Conservation (phyloP, 2,888 invertebrate genomes). For the Cerastoderma edule region DNA sequence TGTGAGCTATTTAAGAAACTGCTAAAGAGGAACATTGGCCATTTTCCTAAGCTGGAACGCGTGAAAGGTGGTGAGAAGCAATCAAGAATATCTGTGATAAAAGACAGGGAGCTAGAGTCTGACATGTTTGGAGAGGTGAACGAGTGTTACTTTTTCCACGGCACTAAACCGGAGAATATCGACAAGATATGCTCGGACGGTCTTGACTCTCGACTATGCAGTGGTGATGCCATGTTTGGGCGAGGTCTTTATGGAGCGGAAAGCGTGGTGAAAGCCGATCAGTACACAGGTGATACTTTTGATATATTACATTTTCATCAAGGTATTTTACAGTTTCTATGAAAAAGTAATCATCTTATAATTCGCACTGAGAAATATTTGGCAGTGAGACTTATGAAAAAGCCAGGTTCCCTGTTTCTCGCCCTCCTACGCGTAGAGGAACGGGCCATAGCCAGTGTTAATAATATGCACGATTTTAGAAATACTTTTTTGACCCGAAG, state of each 20-base stretch:
- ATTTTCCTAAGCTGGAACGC: slow-evolving; percentile 20
- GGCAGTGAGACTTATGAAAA: too few species aligned
- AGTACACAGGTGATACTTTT: slow-evolving; percentile 56
- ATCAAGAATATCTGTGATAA: not conserved
- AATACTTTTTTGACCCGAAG: too few species aligned
- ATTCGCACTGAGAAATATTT: too few species aligned
- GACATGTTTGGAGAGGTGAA: slow-evolving; percentile 43
- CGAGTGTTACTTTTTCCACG: slow-evolving; percentile 73
- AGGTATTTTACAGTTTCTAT: too few species aligned
- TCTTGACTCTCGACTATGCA: slow-evolving; percentile 62
- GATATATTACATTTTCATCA: too few species aligned
- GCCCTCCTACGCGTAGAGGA: too few species aligned
- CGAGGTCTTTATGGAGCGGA: slow-evolving; percentile 72
- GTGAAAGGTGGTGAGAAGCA: not conserved
- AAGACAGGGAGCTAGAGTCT: not conserved
- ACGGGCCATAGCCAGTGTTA: too few species aligned
- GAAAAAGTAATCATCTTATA: too few species aligned
- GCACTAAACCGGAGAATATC: slow-evolving; percentile 62
- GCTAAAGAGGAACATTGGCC: not conserved
- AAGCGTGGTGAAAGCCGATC: slow-evolving; percentile 74
- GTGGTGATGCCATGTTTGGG: slow-evolving; percentile 67
- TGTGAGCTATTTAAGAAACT: slow-evolving; percentile 51
- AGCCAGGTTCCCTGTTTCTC: too few species aligned
- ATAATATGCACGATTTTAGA: too few species aligned
- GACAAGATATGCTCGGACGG: slow-evolving; percentile 64